phyloP scores from a whole-genome alignment of 2,888 invertebrate species.

The Tinea pellionella region DNA sequence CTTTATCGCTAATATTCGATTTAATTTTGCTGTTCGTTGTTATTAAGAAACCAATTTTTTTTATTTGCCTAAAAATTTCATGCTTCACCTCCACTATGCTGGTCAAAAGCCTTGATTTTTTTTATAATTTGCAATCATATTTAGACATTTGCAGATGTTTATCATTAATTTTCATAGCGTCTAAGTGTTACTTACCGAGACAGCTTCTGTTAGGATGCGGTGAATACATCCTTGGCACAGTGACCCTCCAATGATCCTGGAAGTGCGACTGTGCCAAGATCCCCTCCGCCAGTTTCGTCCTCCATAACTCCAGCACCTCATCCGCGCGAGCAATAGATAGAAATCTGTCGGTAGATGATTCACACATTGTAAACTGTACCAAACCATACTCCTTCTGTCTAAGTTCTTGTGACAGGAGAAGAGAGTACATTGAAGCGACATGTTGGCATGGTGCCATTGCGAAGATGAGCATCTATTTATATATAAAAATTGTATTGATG shows the following conservation, averaged over 20 bases:
- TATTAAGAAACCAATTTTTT: no score
- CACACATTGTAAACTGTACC: not conserved
- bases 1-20: no score
- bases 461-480: conserved; percentile 33
- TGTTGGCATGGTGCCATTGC: conserved; percentile 42
- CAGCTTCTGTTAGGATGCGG: conserved; percentile 78
- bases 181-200: conserved; percentile 46
- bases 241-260: conserved; percentile 77
- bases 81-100: no score
- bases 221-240: conserved; percentile 79
- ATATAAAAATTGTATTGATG: conserved; percentile 25
- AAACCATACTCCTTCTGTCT: conserved; percentile 3
- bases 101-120: no score
- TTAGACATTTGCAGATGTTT: no score
- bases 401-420: not conserved
- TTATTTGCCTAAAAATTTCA: no score
- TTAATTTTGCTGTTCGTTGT: no score
- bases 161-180: not conserved
- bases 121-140: no score
- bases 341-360: conserved; percentile 32
- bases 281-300: conserved; percentile 67
- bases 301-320: conserved; percentile 67
- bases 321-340: conserved; percentile 50
- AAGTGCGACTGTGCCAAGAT: conserved; percentile 72
- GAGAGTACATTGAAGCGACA: conserved; percentile 28